Evolutionary conservation across 1,140 invertebrate species (phyloP).

Genomic region (Drosophila bocqueti): DNA sequence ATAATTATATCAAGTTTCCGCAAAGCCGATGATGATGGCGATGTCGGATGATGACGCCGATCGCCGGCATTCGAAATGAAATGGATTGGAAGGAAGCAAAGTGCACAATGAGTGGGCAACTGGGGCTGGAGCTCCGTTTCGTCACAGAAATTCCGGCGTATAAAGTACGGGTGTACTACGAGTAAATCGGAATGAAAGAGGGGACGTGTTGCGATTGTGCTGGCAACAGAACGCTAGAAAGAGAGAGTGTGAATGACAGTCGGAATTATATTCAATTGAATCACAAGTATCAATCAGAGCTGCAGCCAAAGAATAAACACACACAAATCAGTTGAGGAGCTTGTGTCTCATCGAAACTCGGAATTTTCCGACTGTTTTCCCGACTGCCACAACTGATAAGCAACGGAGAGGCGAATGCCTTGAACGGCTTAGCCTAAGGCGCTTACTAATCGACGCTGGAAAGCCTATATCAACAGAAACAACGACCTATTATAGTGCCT

Average conservation of each 20-base stretch:
- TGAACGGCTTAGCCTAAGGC: conserved; percentile 60
- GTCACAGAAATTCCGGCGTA: conserved; percentile 80
- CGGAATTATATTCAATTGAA: conserved; percentile 60
- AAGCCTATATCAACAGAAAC: conserved; percentile 39
- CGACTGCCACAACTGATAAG: conserved; percentile 16
- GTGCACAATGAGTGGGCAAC: conserved; percentile 60
- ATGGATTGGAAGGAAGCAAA: conserved; percentile 52
- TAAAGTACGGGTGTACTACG: conserved; percentile 45
- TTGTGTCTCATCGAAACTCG: conserved; percentile 14
- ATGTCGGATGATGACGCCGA: conserved; percentile 48
- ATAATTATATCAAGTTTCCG: conserved; percentile 36
- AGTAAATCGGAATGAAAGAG: conserved; percentile 27
- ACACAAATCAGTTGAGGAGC: conserved; percentile 21
- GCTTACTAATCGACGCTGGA: conserved; percentile 33
- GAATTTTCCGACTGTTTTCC: conserved; percentile 26
- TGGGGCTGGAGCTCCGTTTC: conserved; percentile 54
- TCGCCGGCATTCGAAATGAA: conserved; percentile 45
- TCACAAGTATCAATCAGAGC: conserved; percentile 52
- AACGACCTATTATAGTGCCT: conserved; percentile 62
- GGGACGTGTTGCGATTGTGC: conserved; percentile 50
- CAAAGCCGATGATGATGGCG: conserved; percentile 10
- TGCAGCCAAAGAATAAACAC: conserved; percentile 13
- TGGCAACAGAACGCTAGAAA: conserved; percentile 15
- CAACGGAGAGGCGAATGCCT: conserved; percentile 24
- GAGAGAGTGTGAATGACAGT: conserved; percentile 55